Evolutionary conservation across 2,113 vertebrate species (phyloP), one percentile per base, ranked within the genome.

Genomic region (Hylia prasina): DNA sequence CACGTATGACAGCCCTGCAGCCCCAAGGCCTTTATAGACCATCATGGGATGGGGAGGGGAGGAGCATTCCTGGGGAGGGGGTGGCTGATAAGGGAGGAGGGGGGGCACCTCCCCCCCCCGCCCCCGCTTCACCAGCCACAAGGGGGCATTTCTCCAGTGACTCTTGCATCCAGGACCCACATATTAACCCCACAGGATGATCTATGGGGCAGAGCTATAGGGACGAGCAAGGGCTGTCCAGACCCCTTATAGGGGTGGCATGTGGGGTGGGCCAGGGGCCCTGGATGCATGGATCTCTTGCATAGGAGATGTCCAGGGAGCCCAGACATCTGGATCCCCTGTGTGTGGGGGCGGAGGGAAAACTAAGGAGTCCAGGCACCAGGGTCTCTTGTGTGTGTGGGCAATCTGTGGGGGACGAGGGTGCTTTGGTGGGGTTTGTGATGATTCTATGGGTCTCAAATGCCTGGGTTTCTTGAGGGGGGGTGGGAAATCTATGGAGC

Each of bases 51-150:
- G 79, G 70, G 63, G 70, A 87, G 84, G 84, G 84, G 84, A 90
- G 79, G 87, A 82, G 87, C 87, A 82, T 90, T 90, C 87, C 71
- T 90, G 70, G 21, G 87, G 63, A 90, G 79, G 71, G 87, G 87
- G 87, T 82, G 87, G 78, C n/a, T 76, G 87, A 82, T 76, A 76
- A 61, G 47, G 30, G 69, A 71, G 48, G 28, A 61, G 50, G 33
- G 42, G 47, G 65, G 72, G 16, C 37, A 64, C 15, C 44, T n/a
- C 23, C 37, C 15, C 17, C 6, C 15, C 44, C 30, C 23, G 33
- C 15, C 17, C 6, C 13, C 3, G 5, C 42, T 71, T 76, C 35
- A 37, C 31, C 48, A 56, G 65, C 65, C 50, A 42, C 65, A 39
- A 30, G n/a, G 11, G 45, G 89, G 28, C 65, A 78, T 76, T 21